phyloP scores from a whole-genome alignment of 2,113 vertebrate species.

The Brachyistius frenatus region DNA sequence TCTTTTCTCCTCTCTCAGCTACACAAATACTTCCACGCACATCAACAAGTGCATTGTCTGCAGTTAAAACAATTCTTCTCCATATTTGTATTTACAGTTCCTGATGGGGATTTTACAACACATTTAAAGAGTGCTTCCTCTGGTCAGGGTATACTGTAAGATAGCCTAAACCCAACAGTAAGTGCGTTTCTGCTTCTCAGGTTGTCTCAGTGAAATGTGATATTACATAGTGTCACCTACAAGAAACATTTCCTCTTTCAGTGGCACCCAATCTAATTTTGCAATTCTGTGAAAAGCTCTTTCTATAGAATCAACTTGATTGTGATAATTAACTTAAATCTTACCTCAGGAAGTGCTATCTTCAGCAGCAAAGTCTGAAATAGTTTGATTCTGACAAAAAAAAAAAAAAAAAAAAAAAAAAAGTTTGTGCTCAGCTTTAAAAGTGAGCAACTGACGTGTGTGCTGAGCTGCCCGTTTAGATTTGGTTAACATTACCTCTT shows the following conservation, averaged over 20 bases:
- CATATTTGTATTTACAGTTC: not conserved
- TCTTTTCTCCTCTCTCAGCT: not conserved
- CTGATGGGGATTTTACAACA: not conserved
- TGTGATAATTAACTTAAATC: constrained; percentile 12
- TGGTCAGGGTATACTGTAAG: not conserved
- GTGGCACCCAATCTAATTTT: not conserved
- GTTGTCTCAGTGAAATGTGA: constrained; percentile 42
- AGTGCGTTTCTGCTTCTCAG: constrained; percentile 34
- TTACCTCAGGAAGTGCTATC: constrained; percentile 7
- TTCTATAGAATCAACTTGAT: constrained; percentile 17
- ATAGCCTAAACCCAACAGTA: constrained; percentile 12
- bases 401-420: not conserved
- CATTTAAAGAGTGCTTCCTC: not conserved
- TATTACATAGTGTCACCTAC: constrained; percentile 16
- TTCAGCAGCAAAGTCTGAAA: not conserved
- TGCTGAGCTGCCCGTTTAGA: constrained; percentile 19
- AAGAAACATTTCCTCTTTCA: constrained; percentile 28
- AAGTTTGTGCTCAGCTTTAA: not conserved
- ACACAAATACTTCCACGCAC: not conserved
- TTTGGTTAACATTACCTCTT: constrained; percentile 39
- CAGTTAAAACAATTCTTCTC: constrained; percentile 4
- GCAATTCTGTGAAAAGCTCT: constrained; percentile 23
- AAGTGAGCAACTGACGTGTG: constrained; percentile 12
- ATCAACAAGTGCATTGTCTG: not conserved
- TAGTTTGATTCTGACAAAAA: not conserved